These are phyloP conservation scores for Odontophorus gujanensis DNA, from an alignment of 2,113 vertebrate genomes.

Conservation along the genomic window DNA sequence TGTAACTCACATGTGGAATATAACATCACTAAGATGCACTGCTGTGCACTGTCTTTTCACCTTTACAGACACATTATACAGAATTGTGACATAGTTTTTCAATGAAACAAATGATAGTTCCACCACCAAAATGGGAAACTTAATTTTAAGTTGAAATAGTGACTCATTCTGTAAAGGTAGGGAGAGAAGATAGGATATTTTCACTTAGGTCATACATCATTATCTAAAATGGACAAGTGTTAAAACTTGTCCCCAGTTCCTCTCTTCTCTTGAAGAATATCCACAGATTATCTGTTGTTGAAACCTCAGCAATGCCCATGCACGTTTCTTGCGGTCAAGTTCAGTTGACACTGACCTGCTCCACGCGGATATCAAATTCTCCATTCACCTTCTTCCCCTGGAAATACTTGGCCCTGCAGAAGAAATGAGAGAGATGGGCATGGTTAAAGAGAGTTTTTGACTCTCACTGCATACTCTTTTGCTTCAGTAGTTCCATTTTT, in stretches of 20 bases:
- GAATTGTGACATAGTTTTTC: background rate
- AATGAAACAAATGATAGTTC: background rate
- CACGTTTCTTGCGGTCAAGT: background rate
- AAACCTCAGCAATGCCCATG: background rate
- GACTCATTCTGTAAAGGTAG: background rate
- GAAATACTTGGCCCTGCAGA: constrained; percentile 92
- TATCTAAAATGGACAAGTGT: background rate
- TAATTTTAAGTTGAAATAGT: background rate
- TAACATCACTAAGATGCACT: background rate
- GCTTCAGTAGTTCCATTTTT: constrained; percentile 5
- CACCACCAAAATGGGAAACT: background rate
- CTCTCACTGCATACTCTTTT: background rate
- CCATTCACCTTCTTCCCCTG: constrained; percentile 93
- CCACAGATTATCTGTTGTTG: background rate
- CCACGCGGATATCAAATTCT: constrained; percentile 93
- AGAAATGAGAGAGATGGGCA: constrained; percentile 11
- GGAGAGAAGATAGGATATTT: background rate
- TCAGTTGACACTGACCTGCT: constrained; percentile 86
- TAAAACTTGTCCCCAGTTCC: background rate
- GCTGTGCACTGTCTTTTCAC: background rate
- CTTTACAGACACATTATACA: background rate
- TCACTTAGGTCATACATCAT: background rate
- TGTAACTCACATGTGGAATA: background rate
- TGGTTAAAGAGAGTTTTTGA: background rate
- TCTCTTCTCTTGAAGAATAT: background rate